Base-by-base conservation (phyloP, 1,140 invertebrate species). In the Musca domestica region DNA sequence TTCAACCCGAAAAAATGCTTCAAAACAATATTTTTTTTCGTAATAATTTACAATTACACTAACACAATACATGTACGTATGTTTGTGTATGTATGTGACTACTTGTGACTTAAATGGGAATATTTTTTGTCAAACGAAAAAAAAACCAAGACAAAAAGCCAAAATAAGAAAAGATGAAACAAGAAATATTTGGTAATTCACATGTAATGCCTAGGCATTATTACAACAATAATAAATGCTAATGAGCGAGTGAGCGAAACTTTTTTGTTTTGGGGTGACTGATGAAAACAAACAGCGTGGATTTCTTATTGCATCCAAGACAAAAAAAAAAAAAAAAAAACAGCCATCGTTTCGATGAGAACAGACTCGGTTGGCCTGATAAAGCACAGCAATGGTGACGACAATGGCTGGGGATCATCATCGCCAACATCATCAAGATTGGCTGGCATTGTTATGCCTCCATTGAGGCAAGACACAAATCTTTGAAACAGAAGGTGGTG, bases 161-260 rank as follows among this genome's bases (percentile, higher is more conserved):
- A 41, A 41, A 41, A 41, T 41, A 41, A 41, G 34, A 41, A 41
- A 41, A 41, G 34, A 41, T 41, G 34, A 41, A 41, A 41, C 52
- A 54, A 14, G 9, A 54, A 54, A 23, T 61, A 34, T 61, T 61
- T 41, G 56, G 56, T 61, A 61, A 61, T 61, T 61, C 56, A 61
- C 56, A 61, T 61, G 56, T 61, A 61, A 61, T 61, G 56, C 56
- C 41, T 30, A 41, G 34, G 27, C 56, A 61, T 61, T 61, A 61
- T 61, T 61, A 61, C 56, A 61, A 61, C 56, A 61, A 61, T 61
- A 61, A 61, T 61, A 61, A 61, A 61, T 61, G 56, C 56, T 61
- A 61, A 61, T 61, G 56, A 61, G 56, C 56, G 27, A 61, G 34
- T 22, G 56, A 61, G 56, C 56, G 56, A 34, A 61, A 61, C 56